phyloP scores from a whole-genome alignment of 2,113 vertebrate species.

The Thalassarche chlororhynchos region DNA sequence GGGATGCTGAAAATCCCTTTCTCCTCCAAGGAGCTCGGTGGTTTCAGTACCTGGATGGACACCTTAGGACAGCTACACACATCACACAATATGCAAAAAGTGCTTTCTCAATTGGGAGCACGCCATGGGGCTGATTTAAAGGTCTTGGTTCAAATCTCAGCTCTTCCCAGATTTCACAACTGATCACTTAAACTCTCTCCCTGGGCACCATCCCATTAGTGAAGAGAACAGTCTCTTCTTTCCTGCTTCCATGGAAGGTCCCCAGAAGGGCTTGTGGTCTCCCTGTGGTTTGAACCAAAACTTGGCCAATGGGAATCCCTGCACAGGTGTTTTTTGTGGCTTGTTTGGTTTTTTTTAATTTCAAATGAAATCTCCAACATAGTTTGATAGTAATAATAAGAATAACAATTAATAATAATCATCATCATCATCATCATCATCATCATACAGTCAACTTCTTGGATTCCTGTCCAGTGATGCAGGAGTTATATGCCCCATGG shows the following conservation, averaged over 20 bases:
- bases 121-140: neutral
- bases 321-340: no score
- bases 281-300: neutral
- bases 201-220: neutral
- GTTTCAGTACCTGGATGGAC: neutral
- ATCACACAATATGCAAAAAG: accelerated
- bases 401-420: neutral
- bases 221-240: neutral
- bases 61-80: neutral
- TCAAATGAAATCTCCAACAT: neutral
- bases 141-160: neutral
- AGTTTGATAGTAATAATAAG: accelerated
- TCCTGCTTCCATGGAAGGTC: no score
- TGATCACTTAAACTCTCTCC: neutral
- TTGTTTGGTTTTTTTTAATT: neutral
- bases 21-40: accelerated
- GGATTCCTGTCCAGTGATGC: neutral
- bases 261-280: neutral
- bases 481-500: neutral
- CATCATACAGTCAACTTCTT: accelerated
- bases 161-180: neutral
- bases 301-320: neutral
- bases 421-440: no score
- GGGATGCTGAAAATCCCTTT: neutral
- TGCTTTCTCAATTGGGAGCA: neutral